Evolutionary conservation across 2,113 vertebrate species (phyloP).

Genomic region (Cochlearius cochlearius): DNA sequence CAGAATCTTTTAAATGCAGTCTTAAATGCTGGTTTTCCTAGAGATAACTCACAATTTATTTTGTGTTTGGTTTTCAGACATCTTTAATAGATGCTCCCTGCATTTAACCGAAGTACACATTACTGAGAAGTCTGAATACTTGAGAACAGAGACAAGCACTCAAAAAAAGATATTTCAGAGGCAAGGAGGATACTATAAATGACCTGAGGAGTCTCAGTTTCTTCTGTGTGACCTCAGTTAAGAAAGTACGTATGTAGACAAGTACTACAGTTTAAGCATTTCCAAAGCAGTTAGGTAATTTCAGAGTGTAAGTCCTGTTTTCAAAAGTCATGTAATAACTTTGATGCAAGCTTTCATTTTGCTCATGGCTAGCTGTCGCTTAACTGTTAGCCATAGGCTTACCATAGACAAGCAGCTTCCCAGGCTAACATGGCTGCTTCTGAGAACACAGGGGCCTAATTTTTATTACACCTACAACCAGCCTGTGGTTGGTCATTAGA

Average conservation of each 20-base stretch:
- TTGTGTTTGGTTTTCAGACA: not conserved
- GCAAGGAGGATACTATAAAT: not conserved
- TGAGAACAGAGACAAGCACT: not conserved
- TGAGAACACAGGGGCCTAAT: not conserved
- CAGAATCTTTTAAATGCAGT: not conserved
- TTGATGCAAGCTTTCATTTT: not conserved
- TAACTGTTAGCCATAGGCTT: not conserved
- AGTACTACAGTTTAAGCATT: not conserved
- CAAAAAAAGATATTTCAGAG: not conserved
- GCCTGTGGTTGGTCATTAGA: not conserved
- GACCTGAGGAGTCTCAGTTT: not conserved
- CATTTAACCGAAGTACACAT: not conserved
- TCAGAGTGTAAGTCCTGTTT: not conserved
- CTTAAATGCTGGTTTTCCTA: not conserved
- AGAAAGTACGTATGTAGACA: not conserved
- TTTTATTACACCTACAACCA: not conserved
- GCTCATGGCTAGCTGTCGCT: not conserved
- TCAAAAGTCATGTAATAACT: not conserved
- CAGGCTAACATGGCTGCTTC: not conserved
- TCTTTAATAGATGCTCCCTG: not conserved
- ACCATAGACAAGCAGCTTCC: not conserved
- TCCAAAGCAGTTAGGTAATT: not conserved
- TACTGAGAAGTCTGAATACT: not conserved
- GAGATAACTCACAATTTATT: not conserved
- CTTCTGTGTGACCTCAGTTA: not conserved